Conservation (phyloP, 2,113 vertebrate species). For the Pandion haliaetus region DNA sequence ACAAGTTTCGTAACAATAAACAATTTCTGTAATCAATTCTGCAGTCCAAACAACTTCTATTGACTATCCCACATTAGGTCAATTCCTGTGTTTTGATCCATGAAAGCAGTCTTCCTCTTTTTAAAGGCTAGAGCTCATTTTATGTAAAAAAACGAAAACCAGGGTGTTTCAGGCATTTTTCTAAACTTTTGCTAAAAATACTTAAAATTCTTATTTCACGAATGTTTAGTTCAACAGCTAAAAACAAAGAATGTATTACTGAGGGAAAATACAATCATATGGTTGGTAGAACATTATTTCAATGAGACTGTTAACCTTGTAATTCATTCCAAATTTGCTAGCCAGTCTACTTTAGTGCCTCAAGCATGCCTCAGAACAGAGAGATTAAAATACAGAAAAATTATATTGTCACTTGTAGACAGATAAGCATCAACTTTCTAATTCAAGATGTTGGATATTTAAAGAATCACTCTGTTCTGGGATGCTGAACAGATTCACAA, state of each 20-base stretch:
- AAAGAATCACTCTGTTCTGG: neutral
- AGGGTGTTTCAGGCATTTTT: neutral
- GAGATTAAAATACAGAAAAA: neutral
- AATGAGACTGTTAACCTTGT: neutral
- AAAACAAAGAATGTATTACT: neutral
- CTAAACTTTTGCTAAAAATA: neutral
- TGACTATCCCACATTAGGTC: neutral
- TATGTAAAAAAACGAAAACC: neutral
- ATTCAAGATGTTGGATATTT: neutral
- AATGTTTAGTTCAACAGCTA: neutral
- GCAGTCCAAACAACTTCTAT: neutral
- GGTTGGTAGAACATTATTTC: neutral
- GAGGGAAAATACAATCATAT: neutral
- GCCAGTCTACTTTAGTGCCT: neutral
- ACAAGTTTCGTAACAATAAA: neutral
- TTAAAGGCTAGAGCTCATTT: neutral
- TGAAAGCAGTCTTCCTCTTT: neutral
- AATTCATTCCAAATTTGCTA: neutral
- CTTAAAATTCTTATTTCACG: neutral
- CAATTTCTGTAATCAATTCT: neutral
- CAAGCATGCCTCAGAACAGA: neutral
- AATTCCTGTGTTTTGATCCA: neutral
- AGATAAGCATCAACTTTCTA: neutral
- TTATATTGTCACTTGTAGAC: rapidly evolving
- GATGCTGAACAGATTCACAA: neutral